Conservation (phyloP, 92 coral and sea anemone species). For the Diadumene lineata region DNA sequence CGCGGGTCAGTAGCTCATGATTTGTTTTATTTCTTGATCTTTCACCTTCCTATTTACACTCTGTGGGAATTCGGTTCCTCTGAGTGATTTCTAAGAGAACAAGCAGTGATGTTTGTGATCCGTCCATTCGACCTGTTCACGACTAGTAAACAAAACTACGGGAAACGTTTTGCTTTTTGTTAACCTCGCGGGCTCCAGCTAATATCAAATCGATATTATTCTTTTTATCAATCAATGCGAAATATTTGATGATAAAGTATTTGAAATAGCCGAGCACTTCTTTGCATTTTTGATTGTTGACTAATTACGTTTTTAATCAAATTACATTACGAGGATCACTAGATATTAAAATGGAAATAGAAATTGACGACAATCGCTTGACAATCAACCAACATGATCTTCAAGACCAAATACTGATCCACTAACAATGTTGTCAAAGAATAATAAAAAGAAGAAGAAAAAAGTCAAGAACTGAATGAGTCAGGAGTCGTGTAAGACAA, state of each 20-base stretch:
- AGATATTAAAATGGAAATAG: too few relatives aligned
- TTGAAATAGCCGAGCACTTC: neutral
- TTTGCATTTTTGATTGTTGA: neutral
- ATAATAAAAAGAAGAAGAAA: too few relatives aligned
- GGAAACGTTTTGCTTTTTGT: neutral
- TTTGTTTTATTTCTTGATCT: neutral
- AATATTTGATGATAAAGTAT: neutral
- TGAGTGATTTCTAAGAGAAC: neutral
- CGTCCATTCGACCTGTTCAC: conserved; percentile 22
- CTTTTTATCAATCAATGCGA: neutral
- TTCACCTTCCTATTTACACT: neutral
- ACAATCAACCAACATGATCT: too few relatives aligned
- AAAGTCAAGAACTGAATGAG: too few relatives aligned
- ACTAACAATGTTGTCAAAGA: too few relatives aligned
- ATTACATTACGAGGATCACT: neutral
- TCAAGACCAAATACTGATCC: too few relatives aligned
- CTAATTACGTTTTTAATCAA: neutral
- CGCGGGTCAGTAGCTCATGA: too few relatives aligned
- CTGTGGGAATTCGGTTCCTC: neutral
- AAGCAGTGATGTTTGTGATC: conserved; percentile 17
- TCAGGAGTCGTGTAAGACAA: too few relatives aligned
- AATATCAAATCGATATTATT: neutral
- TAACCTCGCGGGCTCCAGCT: neutral
- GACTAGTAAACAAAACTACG: conserved; percentile 24
- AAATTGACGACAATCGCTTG: too few relatives aligned